Conservation (phyloP, 2,797 vertebrate species). For the Sebastes oblongus region DNA sequence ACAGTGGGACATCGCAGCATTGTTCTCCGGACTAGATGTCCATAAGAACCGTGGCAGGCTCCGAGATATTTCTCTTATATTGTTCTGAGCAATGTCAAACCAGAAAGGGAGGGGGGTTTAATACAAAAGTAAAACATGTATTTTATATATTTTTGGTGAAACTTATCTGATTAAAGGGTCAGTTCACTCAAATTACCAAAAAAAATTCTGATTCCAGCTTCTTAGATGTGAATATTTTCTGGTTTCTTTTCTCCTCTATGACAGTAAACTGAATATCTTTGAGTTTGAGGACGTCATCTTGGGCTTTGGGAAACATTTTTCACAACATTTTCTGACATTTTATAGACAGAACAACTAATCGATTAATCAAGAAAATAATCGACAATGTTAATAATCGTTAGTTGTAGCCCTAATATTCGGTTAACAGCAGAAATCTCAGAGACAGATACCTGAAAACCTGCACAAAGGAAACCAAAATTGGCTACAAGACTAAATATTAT, state of each 20-base stretch:
- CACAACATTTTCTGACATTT: too few species aligned
- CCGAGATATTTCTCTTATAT: conserved; percentile 20
- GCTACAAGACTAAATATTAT: background rate
- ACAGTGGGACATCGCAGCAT: conserved; percentile 62
- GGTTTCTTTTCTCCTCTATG: too few species aligned
- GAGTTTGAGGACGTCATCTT: too few species aligned
- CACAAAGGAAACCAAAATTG: background rate
- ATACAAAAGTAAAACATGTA: background rate
- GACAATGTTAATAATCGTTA: too few species aligned
- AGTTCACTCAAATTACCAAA: background rate
- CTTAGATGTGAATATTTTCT: too few species aligned
- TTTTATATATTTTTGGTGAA: background rate
- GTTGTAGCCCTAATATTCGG: too few species aligned
- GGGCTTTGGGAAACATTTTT: too few species aligned
- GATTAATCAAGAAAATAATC: too few species aligned
- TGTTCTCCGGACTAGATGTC: conserved; percentile 59
- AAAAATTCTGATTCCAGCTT: background rate
- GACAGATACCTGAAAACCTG: background rate
- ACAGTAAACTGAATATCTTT: too few species aligned
- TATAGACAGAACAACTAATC: too few species aligned
- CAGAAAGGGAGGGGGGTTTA: background rate
- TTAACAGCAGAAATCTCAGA: background rate
- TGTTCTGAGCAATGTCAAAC: conserved; percentile 4
- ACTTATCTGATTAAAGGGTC: background rate
- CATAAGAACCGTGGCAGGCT: conserved; percentile 28